Conservation (phyloP, 2,113 vertebrate species). For the Callorhinus ursinus region DNA sequence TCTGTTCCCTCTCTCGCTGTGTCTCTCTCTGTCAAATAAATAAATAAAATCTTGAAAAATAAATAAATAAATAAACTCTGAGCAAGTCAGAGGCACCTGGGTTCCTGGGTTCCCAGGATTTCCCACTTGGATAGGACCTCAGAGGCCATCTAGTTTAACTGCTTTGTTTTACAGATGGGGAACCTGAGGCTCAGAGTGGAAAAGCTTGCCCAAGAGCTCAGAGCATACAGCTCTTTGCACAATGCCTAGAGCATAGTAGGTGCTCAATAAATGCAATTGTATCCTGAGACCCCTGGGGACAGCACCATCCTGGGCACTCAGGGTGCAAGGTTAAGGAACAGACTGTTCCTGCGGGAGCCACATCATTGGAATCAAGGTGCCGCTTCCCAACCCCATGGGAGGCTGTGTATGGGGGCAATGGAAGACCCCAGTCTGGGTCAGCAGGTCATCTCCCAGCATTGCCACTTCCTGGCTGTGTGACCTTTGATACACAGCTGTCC, state of each 20-base stretch:
- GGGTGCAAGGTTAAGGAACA: not conserved
- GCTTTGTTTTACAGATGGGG: not conserved
- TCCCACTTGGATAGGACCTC: not conserved
- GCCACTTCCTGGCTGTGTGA: not conserved
- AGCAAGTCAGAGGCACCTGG: not conserved
- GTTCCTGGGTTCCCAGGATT: not conserved
- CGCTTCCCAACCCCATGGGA: not conserved
- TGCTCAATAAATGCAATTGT: not conserved
- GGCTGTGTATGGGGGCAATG: not conserved
- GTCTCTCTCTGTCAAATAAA: too few species aligned
- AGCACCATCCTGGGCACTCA: too few species aligned
- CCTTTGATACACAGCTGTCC: not conserved
- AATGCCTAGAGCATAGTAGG: not conserved
- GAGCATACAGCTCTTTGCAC: not conserved
- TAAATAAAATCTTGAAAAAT: too few species aligned
- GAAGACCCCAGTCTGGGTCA: not conserved
- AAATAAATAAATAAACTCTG: not conserved
- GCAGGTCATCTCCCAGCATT: not conserved
- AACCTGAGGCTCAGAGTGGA: not conserved
- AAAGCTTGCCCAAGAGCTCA: not conserved
- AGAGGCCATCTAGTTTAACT: not conserved
- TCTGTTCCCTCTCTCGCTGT: too few species aligned
- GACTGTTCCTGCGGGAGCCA: not conserved
- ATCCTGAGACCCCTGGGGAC: not conserved
- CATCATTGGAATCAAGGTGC: not conserved